Evolutionary conservation across 2,888 invertebrate species (phyloP).

Genomic region (Steinernema hermaphroditum): DNA sequence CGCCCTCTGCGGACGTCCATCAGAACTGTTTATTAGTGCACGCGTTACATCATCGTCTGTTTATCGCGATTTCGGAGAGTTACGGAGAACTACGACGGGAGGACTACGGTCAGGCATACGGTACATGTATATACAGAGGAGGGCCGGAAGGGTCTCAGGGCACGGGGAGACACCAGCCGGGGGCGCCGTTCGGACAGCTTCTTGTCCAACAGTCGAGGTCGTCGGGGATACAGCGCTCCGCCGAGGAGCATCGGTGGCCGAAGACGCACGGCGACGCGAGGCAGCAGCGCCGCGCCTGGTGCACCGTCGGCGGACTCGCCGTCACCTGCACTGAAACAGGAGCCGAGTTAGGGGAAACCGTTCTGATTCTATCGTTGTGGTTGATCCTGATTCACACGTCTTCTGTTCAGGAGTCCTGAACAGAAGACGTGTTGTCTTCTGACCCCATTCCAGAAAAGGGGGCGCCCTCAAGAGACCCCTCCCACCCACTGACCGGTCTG

Average conservation of each 20-base stretch:
- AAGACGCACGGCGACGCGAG: conserved; percentile 15
- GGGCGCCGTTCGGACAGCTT: conserved; percentile 25
- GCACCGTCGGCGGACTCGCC: conserved; percentile 16
- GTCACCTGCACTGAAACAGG: conserved; percentile 31
- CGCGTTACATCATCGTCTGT: conserved; percentile 22
- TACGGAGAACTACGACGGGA: neutral
- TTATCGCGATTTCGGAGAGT: neutral
- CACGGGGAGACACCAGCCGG: conserved; percentile 33
- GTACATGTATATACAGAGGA: neutral
- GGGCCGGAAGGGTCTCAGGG: conserved; percentile 1
- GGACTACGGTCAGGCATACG: conserved; percentile 5
- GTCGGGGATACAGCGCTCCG: conserved; percentile 36
- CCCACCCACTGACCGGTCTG: neutral
- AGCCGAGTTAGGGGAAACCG: neutral
- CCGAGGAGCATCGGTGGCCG: neutral
- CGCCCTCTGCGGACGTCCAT: neutral
- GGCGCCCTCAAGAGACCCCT: too few species aligned
- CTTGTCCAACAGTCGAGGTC: conserved; percentile 33
- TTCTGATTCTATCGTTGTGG: too few species aligned
- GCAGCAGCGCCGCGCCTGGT: conserved; percentile 33
- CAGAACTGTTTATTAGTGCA: conserved; percentile 24
- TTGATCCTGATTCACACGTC: too few species aligned
- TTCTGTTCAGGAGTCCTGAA: too few species aligned
- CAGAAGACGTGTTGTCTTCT: too few species aligned
- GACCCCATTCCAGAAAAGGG: too few species aligned